phyloP scores from a whole-genome alignment of 2,797 vertebrate species.

The Pangasius larnaudii region DNA sequence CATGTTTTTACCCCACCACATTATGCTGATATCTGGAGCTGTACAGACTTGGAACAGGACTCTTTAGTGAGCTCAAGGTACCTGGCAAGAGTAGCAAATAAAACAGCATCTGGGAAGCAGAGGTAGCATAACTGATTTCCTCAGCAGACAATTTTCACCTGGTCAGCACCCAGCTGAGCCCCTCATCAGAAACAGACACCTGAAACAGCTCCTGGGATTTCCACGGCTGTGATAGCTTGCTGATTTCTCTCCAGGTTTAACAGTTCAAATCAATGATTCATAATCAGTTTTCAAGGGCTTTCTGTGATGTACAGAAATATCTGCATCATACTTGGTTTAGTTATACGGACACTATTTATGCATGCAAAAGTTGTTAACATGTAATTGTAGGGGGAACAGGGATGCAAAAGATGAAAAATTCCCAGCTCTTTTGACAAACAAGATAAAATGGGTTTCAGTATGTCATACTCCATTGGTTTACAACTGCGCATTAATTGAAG shows the following conservation, averaged over 20 bases:
- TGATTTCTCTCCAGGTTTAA: conserved; percentile 35
- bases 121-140: conserved; percentile 60
- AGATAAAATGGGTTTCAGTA: not conserved
- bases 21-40: conserved; percentile 13
- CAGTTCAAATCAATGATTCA: conserved; percentile 9
- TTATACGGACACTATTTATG: not conserved
- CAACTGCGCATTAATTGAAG: not conserved
- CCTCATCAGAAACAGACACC: conserved; percentile 59
- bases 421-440: no score
- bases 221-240: not conserved
- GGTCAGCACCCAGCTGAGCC: conserved; percentile 59
- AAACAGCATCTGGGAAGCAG: conserved; percentile 43
- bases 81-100: conserved; percentile 51
- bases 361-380: not conserved
- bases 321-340: not conserved
- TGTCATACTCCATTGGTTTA: not conserved
- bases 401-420: not conserved
- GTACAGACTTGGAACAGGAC: conserved; percentile 38
- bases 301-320: not conserved
- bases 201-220: conserved; percentile 48
- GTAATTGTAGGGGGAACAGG: not conserved
- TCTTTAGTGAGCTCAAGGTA: conserved; percentile 40
- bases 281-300: not conserved
- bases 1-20: conserved; percentile 13
- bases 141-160: conserved; percentile 64